Base-by-base conservation (phyloP, 2,888 invertebrate species). In the Molanna angustata region DNA sequence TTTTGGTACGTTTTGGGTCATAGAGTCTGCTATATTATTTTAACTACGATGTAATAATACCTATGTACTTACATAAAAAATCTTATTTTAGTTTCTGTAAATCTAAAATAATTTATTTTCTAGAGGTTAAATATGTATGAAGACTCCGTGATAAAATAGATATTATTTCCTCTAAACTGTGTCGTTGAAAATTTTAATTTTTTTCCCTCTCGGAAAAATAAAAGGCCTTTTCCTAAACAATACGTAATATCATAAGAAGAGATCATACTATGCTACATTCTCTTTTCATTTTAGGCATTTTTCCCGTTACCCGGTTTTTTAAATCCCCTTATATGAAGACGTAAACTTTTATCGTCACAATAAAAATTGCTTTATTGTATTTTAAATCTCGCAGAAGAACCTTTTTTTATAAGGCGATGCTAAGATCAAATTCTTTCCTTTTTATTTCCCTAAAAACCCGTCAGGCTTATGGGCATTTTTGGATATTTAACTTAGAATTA, bases 351-450 rank as follows among this genome's bases (percentile, higher is more conserved):
- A 54, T 54, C 44, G 49, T 19, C 40, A 39, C 54, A 45, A 54
- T 54, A 54, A 54, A 54, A 54, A 54, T 45, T 49, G 49, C 43
- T 53, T 53, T 53, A 53, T 53, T 53, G 48, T 53, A 53, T 53
- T 54, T 54, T 54, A 54, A 54, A 54, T 49, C 54, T 49, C 49
- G 43, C 49, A 31, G 19, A 48, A 53, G 44, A 32, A 49, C 42
- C 35, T 19, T 35, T 49, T 42, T 49, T 27, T 39, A 49, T 19
- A 43, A 16, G 20, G 49, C 35, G 14, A 35, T 46, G 31, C 33
- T 7, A 32, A 46, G 46, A 46, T 46, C 46, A 35, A 33, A 46
- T 32, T 35, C 35, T 22, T 41, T n/a, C 14, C 4, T 17, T 43
- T 41, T 49, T 49, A 49, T 49, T 18, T 19, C 1, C 18, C 21